These are phyloP conservation scores for Rhagoletis pomonella DNA, from an alignment of 1,140 invertebrate species.

Conservation along the genomic window DNA sequence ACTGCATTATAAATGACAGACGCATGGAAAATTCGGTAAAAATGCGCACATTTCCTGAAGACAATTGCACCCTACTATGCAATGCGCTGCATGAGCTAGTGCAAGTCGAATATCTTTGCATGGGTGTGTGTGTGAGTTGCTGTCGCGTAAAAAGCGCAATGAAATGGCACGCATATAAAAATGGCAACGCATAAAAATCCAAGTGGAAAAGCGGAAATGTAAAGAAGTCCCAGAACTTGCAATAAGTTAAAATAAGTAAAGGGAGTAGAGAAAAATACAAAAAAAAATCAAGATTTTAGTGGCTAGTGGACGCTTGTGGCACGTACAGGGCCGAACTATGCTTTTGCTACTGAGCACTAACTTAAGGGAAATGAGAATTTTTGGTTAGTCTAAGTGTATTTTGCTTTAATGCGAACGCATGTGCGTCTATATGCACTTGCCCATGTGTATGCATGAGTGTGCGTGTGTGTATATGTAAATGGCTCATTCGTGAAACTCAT, in stretches of 20 bases:
- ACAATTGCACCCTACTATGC: slow-evolving; percentile 7
- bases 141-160: neutral
- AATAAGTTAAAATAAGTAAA: neutral
- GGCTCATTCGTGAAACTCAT: slow-evolving; percentile 60
- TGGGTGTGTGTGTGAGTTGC: neutral
- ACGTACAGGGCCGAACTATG: neutral
- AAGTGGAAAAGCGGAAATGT: slow-evolving; percentile 50
- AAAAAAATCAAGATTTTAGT: slow-evolving; percentile 33
- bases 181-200: slow-evolving; percentile 49
- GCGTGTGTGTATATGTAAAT: neutral
- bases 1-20: slow-evolving; percentile 50
- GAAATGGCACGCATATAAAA: slow-evolving; percentile 41
- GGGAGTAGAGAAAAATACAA: neutral
- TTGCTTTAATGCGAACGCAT: neutral
- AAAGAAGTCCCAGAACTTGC: neutral
- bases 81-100: neutral
- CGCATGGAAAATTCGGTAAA: slow-evolving; percentile 15
- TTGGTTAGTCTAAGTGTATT: neutral
- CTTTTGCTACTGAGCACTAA: neutral
- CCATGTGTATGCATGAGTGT: neutral
- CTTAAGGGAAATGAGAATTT: slow-evolving; percentile 46
- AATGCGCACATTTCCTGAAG: slow-evolving; percentile 48
- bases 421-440: no score
- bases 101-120: neutral
- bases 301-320: slow-evolving; percentile 3